phyloP scores from a whole-genome alignment of 2,888 invertebrate genomes.

The Hirtodrosophila alboralis region DNA sequence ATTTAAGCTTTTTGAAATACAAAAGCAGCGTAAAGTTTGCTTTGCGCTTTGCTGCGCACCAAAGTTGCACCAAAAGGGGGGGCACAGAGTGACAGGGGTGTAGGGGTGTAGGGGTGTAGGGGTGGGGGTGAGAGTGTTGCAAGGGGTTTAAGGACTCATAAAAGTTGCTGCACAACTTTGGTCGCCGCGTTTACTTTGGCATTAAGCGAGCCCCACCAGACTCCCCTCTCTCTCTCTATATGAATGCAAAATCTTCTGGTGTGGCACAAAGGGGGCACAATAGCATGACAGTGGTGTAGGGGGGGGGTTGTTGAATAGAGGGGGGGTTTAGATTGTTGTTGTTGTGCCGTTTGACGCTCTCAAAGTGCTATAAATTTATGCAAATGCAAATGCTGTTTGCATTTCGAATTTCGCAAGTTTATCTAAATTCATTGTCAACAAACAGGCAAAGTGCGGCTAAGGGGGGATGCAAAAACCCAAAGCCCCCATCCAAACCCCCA shows the following conservation, averaged over 20 bases:
- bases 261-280: not conserved
- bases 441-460: slow-evolving; percentile 38
- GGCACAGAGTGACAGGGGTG: not conserved
- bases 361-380: slow-evolving; percentile 66
- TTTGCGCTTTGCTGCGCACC: slow-evolving; percentile 59
- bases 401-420: slow-evolving; percentile 77
- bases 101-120: no score
- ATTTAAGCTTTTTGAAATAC: slow-evolving; percentile 72
- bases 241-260: slow-evolving; percentile 38
- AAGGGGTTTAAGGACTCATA: slow-evolving; percentile 24
- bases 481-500: not conserved
- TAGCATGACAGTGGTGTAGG: no score
- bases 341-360: slow-evolving; percentile 21
- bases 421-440: slow-evolving; percentile 79
- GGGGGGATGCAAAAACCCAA: not conserved
- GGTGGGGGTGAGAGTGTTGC: not conserved
- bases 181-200: slow-evolving; percentile 62
- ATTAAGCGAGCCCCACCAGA: slow-evolving; percentile 43
- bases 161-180: slow-evolving; percentile 71
- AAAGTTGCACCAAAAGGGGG: slow-evolving; percentile 50
- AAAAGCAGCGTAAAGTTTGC: slow-evolving; percentile 75
- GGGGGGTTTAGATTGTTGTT: not conserved
- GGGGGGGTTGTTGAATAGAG: not conserved
- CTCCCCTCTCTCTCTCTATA: no score
- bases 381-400: slow-evolving; percentile 78